phyloP scores from a whole-genome alignment of 1,140 invertebrate species.

The Popillia japonica region DNA sequence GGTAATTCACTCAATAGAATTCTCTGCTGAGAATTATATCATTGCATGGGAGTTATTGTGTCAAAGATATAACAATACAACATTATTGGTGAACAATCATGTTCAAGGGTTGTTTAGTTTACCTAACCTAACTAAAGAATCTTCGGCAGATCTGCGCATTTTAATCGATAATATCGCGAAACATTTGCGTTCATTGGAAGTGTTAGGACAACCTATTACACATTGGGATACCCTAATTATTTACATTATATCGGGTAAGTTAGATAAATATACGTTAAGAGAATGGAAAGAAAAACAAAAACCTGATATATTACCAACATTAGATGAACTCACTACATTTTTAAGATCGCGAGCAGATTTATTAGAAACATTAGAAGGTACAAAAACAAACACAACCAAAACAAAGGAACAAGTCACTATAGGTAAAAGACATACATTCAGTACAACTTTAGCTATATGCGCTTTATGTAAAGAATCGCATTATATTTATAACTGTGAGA shows the following conservation, averaged over 20 bases:
- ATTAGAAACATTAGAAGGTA: constrained; percentile 26
- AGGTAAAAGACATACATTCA: too few relatives aligned
- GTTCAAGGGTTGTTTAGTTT: constrained; percentile 36
- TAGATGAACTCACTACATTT: constrained; percentile 12
- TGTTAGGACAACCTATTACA: neutral
- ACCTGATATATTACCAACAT: neutral
- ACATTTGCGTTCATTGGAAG: constrained; percentile 35
- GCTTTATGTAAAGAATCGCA: constrained; percentile 8
- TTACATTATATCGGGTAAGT: constrained; percentile 9
- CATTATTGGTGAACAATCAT: constrained; percentile 45
- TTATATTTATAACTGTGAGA: neutral
- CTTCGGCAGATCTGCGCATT: neutral
- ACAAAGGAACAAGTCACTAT: too few relatives aligned
- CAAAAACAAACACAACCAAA: neutral
- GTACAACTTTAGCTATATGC: too few relatives aligned
- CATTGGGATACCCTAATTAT: constrained; percentile 10
- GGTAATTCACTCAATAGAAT: constrained; percentile 51
- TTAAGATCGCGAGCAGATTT: neutral
- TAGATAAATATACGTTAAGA: neutral
- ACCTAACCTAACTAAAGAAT: constrained; percentile 26
- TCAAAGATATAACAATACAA: constrained; percentile 53
- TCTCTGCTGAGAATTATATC: constrained; percentile 49
- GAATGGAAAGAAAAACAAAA: constrained; percentile 22
- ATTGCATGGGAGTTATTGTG: constrained; percentile 53
- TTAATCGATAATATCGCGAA: neutral